Evolutionary conservation across 2,113 vertebrate species (phyloP).

Genomic region (Tauraco erythrolophus): DNA sequence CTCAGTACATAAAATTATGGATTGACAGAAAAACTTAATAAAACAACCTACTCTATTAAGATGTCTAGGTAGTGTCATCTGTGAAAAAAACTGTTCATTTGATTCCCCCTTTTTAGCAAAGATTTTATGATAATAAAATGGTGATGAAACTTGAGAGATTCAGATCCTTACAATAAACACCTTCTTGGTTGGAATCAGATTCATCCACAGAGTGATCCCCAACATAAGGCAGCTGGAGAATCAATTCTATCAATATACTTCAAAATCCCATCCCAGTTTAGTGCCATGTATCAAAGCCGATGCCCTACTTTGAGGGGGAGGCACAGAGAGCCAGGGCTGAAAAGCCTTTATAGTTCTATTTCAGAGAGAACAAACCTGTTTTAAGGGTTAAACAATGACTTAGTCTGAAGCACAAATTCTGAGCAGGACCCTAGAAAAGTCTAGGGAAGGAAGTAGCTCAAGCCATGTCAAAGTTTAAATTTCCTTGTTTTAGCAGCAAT

Average conservation of each 20-base stretch:
- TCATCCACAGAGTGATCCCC: not conserved
- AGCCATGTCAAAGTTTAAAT: not conserved
- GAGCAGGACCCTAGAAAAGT: not conserved
- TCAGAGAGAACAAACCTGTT: not conserved
- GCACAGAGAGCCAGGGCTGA: not conserved
- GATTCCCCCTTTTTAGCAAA: not conserved
- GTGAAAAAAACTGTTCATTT: not conserved
- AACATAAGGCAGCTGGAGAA: not conserved
- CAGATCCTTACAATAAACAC: not conserved
- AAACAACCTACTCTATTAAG: not conserved
- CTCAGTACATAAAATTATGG: not conserved
- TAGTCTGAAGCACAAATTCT: not conserved
- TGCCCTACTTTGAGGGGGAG: not conserved
- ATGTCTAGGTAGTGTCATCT: not conserved
- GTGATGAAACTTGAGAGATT: not conserved
- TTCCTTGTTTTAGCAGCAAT: not conserved
- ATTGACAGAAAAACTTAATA: constrained; percentile 39
- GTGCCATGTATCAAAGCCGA: not conserved
- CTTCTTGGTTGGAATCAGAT: not conserved
- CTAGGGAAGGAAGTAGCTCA: not conserved
- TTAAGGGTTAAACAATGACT: not conserved
- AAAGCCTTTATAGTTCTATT: not conserved
- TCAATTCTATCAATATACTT: not conserved
- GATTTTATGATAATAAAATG: not conserved
- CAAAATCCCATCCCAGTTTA: not conserved